These are phyloP conservation scores for Ruditapes philippinarum DNA, from an alignment of 1,140 invertebrate species.

Conservation along the genomic window DNA sequence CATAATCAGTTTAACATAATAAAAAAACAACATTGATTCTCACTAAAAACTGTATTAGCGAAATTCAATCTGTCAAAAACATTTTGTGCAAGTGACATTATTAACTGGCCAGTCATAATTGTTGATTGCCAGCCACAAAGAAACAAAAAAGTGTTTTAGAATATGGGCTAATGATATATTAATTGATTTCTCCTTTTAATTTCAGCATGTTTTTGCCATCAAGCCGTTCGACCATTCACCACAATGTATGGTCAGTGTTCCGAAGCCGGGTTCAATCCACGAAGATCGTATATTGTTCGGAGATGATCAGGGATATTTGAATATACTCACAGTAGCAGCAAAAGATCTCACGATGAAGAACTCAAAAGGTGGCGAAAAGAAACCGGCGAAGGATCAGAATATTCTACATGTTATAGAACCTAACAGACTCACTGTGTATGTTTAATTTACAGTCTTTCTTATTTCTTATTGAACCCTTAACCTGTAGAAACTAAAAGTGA, in stretches of 20 bases:
- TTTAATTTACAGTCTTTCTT: too few relatives aligned
- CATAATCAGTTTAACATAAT: too few relatives aligned
- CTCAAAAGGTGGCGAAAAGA: constrained; percentile 79
- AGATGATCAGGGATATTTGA: constrained; percentile 85
- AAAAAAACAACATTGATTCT: too few relatives aligned
- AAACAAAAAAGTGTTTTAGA: too few relatives aligned
- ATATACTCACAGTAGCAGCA: constrained; percentile 80
- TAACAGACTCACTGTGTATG: constrained; percentile 80
- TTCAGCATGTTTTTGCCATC: constrained; percentile 83
- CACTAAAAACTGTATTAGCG: too few relatives aligned
- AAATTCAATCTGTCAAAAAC: too few relatives aligned
- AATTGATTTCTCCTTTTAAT: background rate
- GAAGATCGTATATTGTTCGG: constrained; percentile 84
- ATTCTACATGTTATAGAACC: constrained; percentile 79
- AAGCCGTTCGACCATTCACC: constrained; percentile 85
- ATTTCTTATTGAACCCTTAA: too few relatives aligned
- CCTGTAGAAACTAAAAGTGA: too few relatives aligned
- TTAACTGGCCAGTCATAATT: too few relatives aligned
- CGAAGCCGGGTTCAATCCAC: constrained; percentile 68
- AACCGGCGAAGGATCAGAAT: constrained; percentile 70
- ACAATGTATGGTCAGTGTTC: constrained; percentile 82
- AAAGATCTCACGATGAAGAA: constrained; percentile 85
- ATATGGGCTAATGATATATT: too few relatives aligned
- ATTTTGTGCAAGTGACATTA: too few relatives aligned
- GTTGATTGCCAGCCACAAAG: too few relatives aligned